Percentiles rank a stretch among this genome's conserved stretches.
phyloP scores from a whole-genome alignment of 2,797 vertebrate genomes.

The Sebastes hubbsi region DNA sequence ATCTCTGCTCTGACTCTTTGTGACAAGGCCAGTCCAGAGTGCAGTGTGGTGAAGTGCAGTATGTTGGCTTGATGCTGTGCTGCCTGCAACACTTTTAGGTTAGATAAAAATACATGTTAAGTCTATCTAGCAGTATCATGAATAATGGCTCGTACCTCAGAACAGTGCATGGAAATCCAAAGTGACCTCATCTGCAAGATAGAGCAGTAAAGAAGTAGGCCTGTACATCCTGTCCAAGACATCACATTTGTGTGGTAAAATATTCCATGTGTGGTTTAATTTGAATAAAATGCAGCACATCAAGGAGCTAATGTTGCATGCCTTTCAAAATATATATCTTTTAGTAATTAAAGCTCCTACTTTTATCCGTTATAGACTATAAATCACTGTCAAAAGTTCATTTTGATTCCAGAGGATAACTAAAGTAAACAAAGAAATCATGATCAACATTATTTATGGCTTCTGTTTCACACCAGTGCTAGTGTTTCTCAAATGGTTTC shows the following conservation, averaged over 20 bases:
- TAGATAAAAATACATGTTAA: constrained; percentile 21
- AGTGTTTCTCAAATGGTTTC: background rate
- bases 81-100: background rate
- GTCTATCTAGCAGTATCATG: background rate
- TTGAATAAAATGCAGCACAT: background rate
- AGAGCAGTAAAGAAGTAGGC: background rate
- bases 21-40: constrained; percentile 50
- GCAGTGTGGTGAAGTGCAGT: constrained; percentile 26
- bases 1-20: constrained; percentile 28
- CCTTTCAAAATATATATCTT: background rate
- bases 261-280: background rate
- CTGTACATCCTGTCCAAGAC: background rate
- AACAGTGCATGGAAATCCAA: constrained; percentile 19
- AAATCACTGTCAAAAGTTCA: constrained; percentile 15
- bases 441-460: constrained; percentile 18
- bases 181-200: constrained; percentile 27
- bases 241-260: background rate
- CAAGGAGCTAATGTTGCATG: background rate
- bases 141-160: constrained; percentile 20
- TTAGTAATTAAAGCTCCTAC: background rate
- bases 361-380: constrained; percentile 11
- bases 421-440: background rate
- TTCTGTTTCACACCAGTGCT: background rate
- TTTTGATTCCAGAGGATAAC: constrained; percentile 2
- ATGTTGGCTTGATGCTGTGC: constrained; percentile 14